These are phyloP conservation scores for Eledona agricola DNA, from an alignment of 2,888 invertebrate genomes.

Conservation along the genomic window DNA sequence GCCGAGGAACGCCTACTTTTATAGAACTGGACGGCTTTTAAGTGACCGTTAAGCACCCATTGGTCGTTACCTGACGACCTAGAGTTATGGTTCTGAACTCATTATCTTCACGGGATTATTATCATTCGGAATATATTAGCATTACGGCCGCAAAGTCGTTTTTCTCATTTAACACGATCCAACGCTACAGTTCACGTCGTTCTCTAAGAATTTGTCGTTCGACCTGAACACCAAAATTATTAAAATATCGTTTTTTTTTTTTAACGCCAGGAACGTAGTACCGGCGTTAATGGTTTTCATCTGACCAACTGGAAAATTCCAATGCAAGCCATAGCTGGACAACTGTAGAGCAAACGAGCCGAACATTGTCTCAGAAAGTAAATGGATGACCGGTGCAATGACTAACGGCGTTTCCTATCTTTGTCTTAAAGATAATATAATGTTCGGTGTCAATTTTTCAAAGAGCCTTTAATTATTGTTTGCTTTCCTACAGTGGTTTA, in stretches of 20 bases:
- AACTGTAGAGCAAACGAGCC: conserved; percentile 34
- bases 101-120: conserved; percentile 45
- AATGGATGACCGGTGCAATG: conserved; percentile 37
- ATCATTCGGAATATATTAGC: conserved; percentile 35
- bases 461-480: conserved; percentile 36
- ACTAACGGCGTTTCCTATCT: conserved; percentile 38
- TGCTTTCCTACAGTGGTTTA: conserved; percentile 33
- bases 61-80: conserved; percentile 50
- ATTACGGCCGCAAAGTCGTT: conserved; percentile 10
- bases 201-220: conserved; percentile 14
- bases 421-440: conserved; percentile 31
- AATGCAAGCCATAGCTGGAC: conserved; percentile 22
- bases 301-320: conserved; percentile 29
- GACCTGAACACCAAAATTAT: conserved; percentile 2
- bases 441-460: conserved; percentile 38
- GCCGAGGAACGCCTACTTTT: conserved; percentile 53
- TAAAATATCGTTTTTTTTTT: conserved; percentile 2
- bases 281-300: conserved; percentile 15
- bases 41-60: conserved; percentile 49
- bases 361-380: conserved; percentile 39
- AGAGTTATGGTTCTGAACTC: conserved; percentile 49
- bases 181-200: conserved; percentile 21
- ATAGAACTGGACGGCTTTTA: conserved; percentile 46
- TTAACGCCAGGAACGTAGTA: conserved; percentile 8
- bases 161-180: conserved; percentile 14